phyloP scores from a whole-genome alignment of 1,140 invertebrate genomes.

The Vanessa tameamea region DNA sequence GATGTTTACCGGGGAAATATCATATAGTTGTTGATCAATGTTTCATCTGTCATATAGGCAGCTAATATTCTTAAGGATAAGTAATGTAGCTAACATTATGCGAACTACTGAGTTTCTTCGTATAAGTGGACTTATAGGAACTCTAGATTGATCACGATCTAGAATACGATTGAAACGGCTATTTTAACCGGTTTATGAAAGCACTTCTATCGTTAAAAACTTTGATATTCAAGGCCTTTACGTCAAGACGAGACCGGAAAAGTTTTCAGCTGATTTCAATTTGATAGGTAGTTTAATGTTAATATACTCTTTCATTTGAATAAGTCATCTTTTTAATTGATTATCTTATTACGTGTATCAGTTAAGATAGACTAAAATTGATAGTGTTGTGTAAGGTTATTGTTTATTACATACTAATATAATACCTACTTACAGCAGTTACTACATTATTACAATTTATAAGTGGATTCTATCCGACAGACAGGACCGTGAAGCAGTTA shows the following conservation, averaged over 20 bases:
- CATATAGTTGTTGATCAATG: no score
- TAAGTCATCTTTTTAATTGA: neutral
- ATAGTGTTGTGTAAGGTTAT: no score
- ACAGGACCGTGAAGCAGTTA: no score
- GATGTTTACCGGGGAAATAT: no score
- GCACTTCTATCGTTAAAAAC: conserved; percentile 65
- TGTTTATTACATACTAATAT: no score
- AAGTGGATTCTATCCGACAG: no score
- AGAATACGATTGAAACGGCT: conserved; percentile 43
- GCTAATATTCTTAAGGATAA: conserved; percentile 29
- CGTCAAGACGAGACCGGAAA: conserved; percentile 40
- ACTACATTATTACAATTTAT: no score
- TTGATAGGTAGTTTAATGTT: conserved; percentile 27
- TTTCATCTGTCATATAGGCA: neutral
- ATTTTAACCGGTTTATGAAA: conserved; percentile 54
- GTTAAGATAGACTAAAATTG: neutral
- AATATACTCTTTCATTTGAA: conserved; percentile 3
- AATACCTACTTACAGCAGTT: no score
- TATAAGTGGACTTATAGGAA: conserved; percentile 39
- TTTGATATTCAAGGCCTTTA: conserved; percentile 53
- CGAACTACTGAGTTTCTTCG: conserved; percentile 32
- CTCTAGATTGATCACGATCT: conserved; percentile 53
- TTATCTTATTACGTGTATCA: neutral
- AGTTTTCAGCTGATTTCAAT: conserved; percentile 58
- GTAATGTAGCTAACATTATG: conserved; percentile 33